Base-by-base conservation (phyloP, 2,113 vertebrate species). In the Mus musculus region DNA sequence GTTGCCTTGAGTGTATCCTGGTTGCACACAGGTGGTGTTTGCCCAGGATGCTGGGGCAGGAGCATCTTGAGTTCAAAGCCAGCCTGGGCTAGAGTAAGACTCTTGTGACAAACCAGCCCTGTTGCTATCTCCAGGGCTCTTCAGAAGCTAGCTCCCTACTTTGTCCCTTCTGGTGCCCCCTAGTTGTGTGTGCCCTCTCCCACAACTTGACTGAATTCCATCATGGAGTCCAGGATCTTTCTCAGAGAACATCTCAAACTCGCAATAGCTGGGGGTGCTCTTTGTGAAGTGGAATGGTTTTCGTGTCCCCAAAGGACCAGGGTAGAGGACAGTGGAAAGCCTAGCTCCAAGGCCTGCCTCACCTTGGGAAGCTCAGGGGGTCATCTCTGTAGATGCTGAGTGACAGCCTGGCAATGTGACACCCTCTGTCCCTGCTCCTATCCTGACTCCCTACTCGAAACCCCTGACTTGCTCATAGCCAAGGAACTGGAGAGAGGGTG, bases 311-410 rank as follows among this genome's bases (percentile, higher is more conserved):
- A 61, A 10, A 24, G 65, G 19, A 4, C 82, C 61, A 78, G 14
- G 17, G 63, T 73, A n/a, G 42, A 84, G 49, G 92, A 39, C 19
- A 0, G 67, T 14, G n/a, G 75, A 73, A 4, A 28, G 73, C 49
- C 33, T 0, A 0, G 46, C 2, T 4, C 19, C 7, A 0, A 42
- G 59, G 76, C 59, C 20, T 65, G 49, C 67, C 30, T 14, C 72
- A 54, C 0, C 54, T 56, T 4, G 33, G 39, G 42, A 28, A 24
- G 22, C 71, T 46, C 1, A 9, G 0, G n/a, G 26, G 49, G 22
- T 42, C 22, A 39, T 49, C 73, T 56, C 89, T 11, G 20, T 54
- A 54, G 73, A 26, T 11, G 46, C 52, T 6, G 11, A 67, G 87
- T 24, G 61, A 54, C 65, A 85, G 54, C 73, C 24, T 7, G 42